Evolutionary conservation across 2,113 vertebrate genomes (phyloP).

Genomic region (Megaceryle maxima): DNA sequence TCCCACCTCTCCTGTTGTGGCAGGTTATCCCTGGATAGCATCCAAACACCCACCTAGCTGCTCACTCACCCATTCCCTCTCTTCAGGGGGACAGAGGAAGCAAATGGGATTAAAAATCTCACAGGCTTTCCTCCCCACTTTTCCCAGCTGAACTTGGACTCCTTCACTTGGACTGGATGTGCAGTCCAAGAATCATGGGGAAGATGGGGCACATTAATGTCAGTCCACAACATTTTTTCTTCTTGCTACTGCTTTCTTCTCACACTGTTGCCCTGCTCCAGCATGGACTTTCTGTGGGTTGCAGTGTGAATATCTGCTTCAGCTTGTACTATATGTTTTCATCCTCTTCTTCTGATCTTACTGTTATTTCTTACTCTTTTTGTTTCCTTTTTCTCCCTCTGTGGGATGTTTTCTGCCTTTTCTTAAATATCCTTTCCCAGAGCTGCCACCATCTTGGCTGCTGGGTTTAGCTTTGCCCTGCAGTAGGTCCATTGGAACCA

Average conservation of each 20-base stretch:
- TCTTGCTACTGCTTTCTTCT: not conserved
- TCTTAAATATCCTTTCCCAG: not conserved
- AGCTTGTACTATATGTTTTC: not conserved
- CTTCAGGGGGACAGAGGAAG: not conserved
- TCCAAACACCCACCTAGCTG: not conserved
- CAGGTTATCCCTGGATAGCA: not conserved
- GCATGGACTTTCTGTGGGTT: accelerated
- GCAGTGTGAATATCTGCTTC: not conserved
- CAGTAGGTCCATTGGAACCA: accelerated
- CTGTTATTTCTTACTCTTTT: not conserved
- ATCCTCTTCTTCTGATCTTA: not conserved
- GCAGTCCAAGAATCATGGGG: not conserved
- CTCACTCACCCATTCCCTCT: not conserved
- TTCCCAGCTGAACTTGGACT: not conserved
- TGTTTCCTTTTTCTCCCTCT: not conserved
- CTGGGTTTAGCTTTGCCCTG: not conserved
- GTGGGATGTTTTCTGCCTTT: not conserved
- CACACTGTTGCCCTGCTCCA: too few relatives aligned
- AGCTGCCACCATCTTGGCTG: too few relatives aligned
- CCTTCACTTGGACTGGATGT: too few relatives aligned
- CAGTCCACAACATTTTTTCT: not conserved
- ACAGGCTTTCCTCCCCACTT: not conserved
- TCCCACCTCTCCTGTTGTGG: not conserved
- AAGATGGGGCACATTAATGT: not conserved
- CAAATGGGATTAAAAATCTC: not conserved